Conservation (phyloP, 2,113 vertebrate species). For the Puffinus mauretanicus region DNA sequence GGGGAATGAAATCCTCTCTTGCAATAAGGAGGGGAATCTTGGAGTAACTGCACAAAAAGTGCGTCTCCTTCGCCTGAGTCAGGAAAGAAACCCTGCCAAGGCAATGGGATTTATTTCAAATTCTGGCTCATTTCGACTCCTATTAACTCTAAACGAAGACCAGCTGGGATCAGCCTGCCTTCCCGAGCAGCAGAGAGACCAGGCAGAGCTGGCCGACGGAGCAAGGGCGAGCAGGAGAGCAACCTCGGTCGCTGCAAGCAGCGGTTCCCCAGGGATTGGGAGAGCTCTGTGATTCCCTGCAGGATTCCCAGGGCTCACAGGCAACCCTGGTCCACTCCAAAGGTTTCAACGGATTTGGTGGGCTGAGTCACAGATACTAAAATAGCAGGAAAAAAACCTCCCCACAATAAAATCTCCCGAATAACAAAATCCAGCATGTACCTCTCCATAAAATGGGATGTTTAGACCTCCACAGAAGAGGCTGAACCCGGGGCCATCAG, state of each 20-base stretch:
- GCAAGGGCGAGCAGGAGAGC: neutral
- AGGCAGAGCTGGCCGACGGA: neutral
- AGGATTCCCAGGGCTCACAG: neutral
- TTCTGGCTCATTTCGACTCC: conserved; percentile 56
- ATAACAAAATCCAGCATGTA: neutral
- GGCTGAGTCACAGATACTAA: neutral
- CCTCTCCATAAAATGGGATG: neutral
- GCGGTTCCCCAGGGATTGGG: neutral
- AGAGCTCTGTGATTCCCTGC: neutral
- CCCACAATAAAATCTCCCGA: neutral
- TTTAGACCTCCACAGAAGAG: neutral
- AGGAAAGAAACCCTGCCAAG: conserved; percentile 46
- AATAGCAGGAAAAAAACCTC: neutral
- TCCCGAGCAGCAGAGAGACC: neutral
- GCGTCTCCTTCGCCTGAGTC: conserved; percentile 52
- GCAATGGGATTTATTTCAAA: conserved; percentile 60
- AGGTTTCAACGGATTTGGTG: neutral
- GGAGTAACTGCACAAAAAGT: conserved; percentile 34
- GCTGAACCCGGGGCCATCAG: neutral
- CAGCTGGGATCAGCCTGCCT: conserved; percentile 56
- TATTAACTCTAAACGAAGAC: conserved; percentile 64
- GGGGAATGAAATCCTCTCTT: conserved; percentile 29
- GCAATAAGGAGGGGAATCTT: conserved; percentile 62
- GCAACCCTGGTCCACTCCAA: neutral
- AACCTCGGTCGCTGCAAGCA: neutral